These are phyloP conservation scores for Meloe dianella DNA, from an alignment of 2,888 invertebrate genomes.

Conservation along the genomic window DNA sequence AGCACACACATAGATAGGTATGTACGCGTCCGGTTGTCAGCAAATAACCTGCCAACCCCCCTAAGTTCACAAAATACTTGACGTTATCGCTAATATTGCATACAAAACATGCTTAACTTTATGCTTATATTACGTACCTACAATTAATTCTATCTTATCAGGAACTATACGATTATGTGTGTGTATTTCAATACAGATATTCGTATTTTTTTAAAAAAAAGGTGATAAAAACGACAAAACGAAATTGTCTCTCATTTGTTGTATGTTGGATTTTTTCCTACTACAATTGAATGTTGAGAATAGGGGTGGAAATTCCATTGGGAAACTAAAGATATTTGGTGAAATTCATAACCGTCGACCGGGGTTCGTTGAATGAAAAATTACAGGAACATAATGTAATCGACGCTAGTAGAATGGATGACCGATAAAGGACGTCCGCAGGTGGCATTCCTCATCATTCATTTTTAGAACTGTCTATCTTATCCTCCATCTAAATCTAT, in stretches of 20 bases:
- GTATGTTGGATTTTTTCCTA: not conserved
- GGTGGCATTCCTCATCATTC: constrained; percentile 48
- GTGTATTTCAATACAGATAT: too few relatives aligned
- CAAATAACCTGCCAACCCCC: constrained; percentile 37
- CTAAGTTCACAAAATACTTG: constrained; percentile 23
- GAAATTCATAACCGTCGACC: constrained; percentile 28
- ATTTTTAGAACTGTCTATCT: constrained; percentile 42
- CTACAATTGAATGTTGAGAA: not conserved
- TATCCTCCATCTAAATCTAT: constrained; percentile 33
- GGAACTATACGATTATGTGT: not conserved
- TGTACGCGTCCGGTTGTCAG: constrained; percentile 50
- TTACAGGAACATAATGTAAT: constrained; percentile 44
- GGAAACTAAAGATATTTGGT: not conserved
- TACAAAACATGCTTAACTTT: not conserved
- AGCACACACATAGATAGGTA: constrained; percentile 48
- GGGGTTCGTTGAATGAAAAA: constrained; percentile 42
- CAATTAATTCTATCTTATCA: constrained; percentile 24
- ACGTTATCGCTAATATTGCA: constrained; percentile 26
- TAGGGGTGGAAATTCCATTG: not conserved
- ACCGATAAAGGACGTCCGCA: constrained; percentile 49
- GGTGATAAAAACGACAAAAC: not conserved
- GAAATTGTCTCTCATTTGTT: not conserved
- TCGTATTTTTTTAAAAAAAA: too few relatives aligned
- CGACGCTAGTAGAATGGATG: constrained; percentile 47
- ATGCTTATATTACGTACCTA: constrained; percentile 18